These are phyloP conservation scores for Rhopilema esculentum DNA, from an alignment of 30 jellyfish, hydroid and myxozoan species.

Conservation along the genomic window DNA sequence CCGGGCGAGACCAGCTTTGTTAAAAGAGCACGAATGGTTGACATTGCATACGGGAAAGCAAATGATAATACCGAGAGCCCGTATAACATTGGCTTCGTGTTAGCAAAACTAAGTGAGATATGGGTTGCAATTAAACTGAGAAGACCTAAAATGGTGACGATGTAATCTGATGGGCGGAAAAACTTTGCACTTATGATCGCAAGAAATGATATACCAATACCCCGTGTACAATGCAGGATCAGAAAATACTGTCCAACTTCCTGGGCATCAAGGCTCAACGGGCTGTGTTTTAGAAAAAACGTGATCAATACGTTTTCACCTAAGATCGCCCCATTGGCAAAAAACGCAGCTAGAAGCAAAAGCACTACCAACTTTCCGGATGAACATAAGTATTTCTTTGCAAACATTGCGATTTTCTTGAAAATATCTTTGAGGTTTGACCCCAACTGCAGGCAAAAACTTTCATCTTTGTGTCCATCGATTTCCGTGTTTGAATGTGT, in stretches of 20 bases:
- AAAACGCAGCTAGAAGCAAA: constrained; percentile 44
- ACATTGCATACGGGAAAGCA: constrained; percentile 66
- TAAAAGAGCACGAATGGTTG: constrained; percentile 45
- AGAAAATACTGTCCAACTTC: constrained; percentile 48
- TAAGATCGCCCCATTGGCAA: constrained; percentile 49
- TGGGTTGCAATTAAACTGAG: constrained; percentile 48
- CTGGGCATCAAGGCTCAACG: constrained; percentile 53
- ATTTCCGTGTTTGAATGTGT: neutral
- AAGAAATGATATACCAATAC: constrained; percentile 38
- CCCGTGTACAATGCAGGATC: constrained; percentile 46
- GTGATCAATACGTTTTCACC: constrained; percentile 62
- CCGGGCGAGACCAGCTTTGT: constrained; percentile 52
- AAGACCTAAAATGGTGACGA: constrained; percentile 35
- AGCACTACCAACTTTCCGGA: constrained; percentile 1
- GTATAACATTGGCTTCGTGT: constrained; percentile 6
- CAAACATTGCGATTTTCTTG: neutral
- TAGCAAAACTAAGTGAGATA: constrained; percentile 34
- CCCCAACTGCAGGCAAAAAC: neutral
- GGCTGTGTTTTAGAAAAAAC: constrained; percentile 49
- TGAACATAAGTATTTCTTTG: neutral
- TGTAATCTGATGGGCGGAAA: constrained; percentile 35
- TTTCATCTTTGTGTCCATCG: neutral
- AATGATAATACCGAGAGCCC: constrained; percentile 32
- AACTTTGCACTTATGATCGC: constrained; percentile 37
- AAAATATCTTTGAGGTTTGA: neutral